Evolutionary conservation across 2,113 vertebrate genomes (phyloP).

Genomic region (Mohoua ochrocephala): DNA sequence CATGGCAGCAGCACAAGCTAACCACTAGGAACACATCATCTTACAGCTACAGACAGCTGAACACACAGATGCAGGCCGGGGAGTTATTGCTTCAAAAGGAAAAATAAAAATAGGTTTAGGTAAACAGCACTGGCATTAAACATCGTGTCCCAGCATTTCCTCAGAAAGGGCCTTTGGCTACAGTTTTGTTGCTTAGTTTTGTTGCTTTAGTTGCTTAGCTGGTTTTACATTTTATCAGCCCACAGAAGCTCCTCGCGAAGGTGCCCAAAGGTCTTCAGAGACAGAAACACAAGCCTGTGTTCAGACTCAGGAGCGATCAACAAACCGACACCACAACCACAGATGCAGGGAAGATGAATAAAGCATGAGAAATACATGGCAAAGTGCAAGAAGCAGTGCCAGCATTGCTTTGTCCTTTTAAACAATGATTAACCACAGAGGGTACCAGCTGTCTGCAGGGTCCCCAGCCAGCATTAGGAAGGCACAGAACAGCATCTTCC

Average conservation of each 20-base stretch:
- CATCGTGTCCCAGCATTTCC: accelerated
- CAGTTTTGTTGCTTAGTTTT: background rate
- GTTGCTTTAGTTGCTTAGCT: background rate
- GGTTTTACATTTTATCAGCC: background rate
- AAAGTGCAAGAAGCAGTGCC: background rate
- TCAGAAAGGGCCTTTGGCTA: background rate
- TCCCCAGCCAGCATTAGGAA: background rate
- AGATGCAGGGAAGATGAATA: background rate
- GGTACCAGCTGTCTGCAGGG: background rate
- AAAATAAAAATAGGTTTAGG: background rate
- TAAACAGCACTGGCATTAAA: background rate
- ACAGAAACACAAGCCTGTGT: background rate
- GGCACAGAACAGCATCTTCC: background rate
- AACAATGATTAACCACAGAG: background rate
- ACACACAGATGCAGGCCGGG: background rate
- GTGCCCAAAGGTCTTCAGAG: background rate
- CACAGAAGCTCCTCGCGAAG: background rate
- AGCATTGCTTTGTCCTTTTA: background rate
- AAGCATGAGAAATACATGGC: background rate
- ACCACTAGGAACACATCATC: background rate
- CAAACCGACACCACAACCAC: background rate
- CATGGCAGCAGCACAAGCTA: background rate
- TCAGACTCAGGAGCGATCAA: background rate
- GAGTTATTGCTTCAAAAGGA: background rate
- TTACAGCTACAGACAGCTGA: background rate